These are phyloP conservation scores for Dugesia japonica DNA, from an alignment of 2,888 invertebrate genomes.

Conservation along the genomic window DNA sequence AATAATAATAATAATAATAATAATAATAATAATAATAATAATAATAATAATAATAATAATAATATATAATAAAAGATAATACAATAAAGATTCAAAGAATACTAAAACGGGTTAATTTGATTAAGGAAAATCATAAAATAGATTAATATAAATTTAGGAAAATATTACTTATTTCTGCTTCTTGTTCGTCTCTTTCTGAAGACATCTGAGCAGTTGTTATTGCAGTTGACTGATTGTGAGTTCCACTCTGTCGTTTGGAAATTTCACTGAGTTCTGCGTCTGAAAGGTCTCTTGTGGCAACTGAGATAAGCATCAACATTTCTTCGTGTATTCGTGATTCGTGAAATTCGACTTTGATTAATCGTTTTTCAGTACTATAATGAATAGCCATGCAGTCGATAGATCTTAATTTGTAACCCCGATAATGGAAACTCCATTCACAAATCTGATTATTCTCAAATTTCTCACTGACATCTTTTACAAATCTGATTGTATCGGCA, in stretches of 20 bases:
- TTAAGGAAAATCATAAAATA: no score
- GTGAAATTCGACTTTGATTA: slow-evolving; percentile 28
- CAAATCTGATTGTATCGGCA: slow-evolving; percentile 28
- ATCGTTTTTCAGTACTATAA: slow-evolving; percentile 27
- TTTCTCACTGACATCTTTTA: slow-evolving; percentile 32
- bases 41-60: no score
- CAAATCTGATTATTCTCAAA: slow-evolving; percentile 35
- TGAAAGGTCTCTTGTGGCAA: slow-evolving; percentile 6
- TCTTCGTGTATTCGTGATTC: neutral
- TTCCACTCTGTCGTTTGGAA: neutral
- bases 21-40: no score
- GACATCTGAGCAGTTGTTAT: neutral
- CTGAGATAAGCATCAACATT: slow-evolving; percentile 10
- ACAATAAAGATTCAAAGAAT: no score
- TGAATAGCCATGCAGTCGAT: slow-evolving; percentile 33
- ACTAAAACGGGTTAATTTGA: no score
- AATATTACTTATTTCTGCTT: neutral
- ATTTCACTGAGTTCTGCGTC: slow-evolving; percentile 24
- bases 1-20: no score
- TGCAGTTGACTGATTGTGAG: neutral
- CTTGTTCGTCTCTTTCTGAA: slow-evolving; percentile 20
- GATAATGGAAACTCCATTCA: slow-evolving; percentile 30
- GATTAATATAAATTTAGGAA: neutral
- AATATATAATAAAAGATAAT: no score
- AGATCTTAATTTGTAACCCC: slow-evolving; percentile 25